phyloP scores from a whole-genome alignment of 2,113 vertebrate genomes.

The Eupsittula cactorum region DNA sequence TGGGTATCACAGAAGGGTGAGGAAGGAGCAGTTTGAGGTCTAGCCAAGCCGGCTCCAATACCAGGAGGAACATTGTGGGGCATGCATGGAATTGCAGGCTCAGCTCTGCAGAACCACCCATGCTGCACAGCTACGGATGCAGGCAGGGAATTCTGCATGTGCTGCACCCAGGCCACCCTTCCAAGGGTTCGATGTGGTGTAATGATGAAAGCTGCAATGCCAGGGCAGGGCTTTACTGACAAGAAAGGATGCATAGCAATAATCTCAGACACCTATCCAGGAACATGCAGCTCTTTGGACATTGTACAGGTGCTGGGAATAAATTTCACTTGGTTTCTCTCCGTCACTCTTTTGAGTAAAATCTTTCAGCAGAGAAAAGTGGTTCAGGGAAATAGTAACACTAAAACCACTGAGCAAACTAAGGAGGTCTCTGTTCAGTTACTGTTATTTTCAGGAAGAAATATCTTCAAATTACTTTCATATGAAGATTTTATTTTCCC shows the following conservation, averaged over 20 bases:
- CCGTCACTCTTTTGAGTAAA: neutral
- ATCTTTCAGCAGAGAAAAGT: neutral
- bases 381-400: neutral
- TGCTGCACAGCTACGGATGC: neutral
- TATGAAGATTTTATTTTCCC: neutral
- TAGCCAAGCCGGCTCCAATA: neutral
- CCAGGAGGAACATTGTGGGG: accelerated
- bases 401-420: neutral
- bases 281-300: neutral
- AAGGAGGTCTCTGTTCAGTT: neutral
- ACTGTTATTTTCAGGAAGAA: neutral
- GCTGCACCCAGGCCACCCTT: neutral
- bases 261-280: neutral
- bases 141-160: neutral
- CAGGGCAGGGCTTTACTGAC: neutral
- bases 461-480: neutral
- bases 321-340: neutral
- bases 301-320: neutral
- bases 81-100: neutral
- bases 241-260: neutral
- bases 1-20: accelerated
- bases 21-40: neutral
- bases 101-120: neutral
- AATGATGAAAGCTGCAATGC: neutral
- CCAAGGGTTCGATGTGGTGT: neutral